Evolutionary conservation across 2,113 vertebrate genomes (phyloP), one percentile per base, ranked within the genome.

Genomic region (Heliornis fulica): DNA sequence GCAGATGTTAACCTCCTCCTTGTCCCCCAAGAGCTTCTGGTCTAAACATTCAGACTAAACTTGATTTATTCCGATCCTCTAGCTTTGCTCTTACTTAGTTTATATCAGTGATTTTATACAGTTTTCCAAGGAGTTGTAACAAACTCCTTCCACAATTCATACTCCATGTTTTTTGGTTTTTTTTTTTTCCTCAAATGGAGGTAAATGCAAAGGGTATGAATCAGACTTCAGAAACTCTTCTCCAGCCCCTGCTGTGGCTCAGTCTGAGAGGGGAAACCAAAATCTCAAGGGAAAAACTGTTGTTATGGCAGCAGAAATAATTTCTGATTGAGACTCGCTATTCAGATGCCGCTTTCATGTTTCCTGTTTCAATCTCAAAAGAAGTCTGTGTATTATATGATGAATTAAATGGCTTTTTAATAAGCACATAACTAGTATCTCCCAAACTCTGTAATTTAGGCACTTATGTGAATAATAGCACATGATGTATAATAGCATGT

Each of bases 391-490:
- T 89, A 83, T 88, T 86, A 74, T 88, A 93, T 81, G 82, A 83
- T 93, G 83, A 89, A 96, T 82, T 90, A 90, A 96, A 95, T 87
- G 41, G 41, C 78, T 88, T 95, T 95, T 92, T 95, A 93, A 93
- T 88, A 95, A 80, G 76, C 43, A 16, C 20, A 14, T 93, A 89
- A 88, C 79, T 85, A 63, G 63, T 93, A 61, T 97, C 50, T 96
- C 82, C 87, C 34, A 77, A 91, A 95, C 71, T 87, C 69, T 74
- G 72, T 89, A 94, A 96, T 97, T 96, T 96, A 92, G 86, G 25
- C 80, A 92, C 80, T 97, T 96, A 77, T 14, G 29, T 94, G 91
- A 94, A 92, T 95, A 97, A 94, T 92, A 96, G 92, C 57, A 75
- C 60, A 64, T 96, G 82, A 96, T 93, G 53, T 80, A 71, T 94